Percentiles rank a stretch among this genome's conserved stretches.
phyloP scores from a whole-genome alignment of 2,888 invertebrate genomes.

The Amiota mariae region DNA sequence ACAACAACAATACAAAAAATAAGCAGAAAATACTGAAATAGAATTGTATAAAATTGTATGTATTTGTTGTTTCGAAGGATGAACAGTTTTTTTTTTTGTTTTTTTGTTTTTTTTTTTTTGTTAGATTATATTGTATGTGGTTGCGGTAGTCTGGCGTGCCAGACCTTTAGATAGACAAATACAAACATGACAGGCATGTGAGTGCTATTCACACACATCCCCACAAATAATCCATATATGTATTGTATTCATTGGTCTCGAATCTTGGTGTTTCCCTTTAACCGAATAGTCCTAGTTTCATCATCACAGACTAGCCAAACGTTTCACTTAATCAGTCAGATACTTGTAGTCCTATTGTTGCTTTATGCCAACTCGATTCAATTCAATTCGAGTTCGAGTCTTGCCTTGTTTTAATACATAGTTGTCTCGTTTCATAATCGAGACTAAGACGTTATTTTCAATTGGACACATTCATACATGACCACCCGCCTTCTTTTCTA shows the following conservation, averaged over 20 bases:
- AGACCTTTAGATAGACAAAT: slow-evolving; percentile 15
- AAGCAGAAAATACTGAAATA: slow-evolving; percentile 9
- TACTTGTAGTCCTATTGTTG: slow-evolving; percentile 14
- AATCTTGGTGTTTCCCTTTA: neutral
- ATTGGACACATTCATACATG: slow-evolving; percentile 9
- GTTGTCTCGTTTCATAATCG: slow-evolving; percentile 15
- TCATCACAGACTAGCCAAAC: slow-evolving; percentile 10
- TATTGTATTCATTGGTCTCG: too few relatives aligned
- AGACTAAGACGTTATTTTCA: slow-evolving; percentile 15
- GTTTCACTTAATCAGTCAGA: slow-evolving; percentile 20
- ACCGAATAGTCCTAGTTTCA: slow-evolving; percentile 20
- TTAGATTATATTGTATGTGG: slow-evolving; percentile 4
- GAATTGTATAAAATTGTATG: slow-evolving; percentile 25
- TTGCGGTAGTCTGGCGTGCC: slow-evolving; percentile 22
- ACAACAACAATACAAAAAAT: neutral
- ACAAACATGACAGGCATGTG: slow-evolving; percentile 23
- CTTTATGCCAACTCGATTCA: neutral
- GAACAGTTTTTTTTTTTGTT: neutral
- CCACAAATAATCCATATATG: too few relatives aligned
- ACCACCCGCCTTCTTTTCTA: slow-evolving; percentile 19
- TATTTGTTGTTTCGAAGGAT: slow-evolving; percentile 17
- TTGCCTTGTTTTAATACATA: neutral
- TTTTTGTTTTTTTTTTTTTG: neutral
- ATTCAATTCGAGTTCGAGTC: too few relatives aligned
- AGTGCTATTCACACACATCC: too few relatives aligned